Base-by-base conservation (phyloP, 2,113 vertebrate genomes). In the Grallaria varia region DNA sequence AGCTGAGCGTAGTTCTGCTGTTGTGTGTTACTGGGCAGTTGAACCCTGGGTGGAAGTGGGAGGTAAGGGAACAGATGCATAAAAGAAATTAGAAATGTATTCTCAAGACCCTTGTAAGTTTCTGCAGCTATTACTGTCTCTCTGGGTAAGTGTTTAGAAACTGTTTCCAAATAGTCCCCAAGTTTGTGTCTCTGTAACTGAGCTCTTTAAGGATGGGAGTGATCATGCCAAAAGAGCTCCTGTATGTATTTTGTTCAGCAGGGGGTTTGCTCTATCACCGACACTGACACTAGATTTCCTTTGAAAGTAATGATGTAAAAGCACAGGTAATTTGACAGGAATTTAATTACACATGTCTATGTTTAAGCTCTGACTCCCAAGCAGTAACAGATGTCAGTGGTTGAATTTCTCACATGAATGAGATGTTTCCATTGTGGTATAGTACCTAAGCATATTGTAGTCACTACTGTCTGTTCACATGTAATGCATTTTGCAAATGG, bases 181-280 rank as follows among this genome's bases (percentile, higher is more conserved):
- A 58, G 11, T 87, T 55, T 68, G 23, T 69, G 67, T 12, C 49
- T 89, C 84, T 87, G 30, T 71, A 69, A 60, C 30, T 47, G 20
- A 19, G 35, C 22, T 68, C 18, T 69, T 37, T 35, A 62, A 12
- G 1, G 4, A 6, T 2, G 20, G 18, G 33, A 55, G 47, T 0
- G 3, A 62, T 78, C 12, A 6, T 12, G 8, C 49, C 11, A 53
- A 18, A 53, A 69, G 53, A 79, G 13, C 21, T 79, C 16, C 44
- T 66, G 1, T 59, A 24, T 0, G 19, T 71, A 12, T 81, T 81
- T 78, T 75, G 19, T 60, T 82, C 25, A 72, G 17, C 21, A 60
- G 12, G 16, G 20, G 0, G 9, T 37, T 91, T 84, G 28, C 18
- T 71, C 59, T 84, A 0, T 84, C 16, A 31, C 52, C 9, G 72